These are phyloP conservation scores for Hyposoter didymator DNA, from an alignment of 2,888 invertebrate species.

Conservation along the genomic window DNA sequence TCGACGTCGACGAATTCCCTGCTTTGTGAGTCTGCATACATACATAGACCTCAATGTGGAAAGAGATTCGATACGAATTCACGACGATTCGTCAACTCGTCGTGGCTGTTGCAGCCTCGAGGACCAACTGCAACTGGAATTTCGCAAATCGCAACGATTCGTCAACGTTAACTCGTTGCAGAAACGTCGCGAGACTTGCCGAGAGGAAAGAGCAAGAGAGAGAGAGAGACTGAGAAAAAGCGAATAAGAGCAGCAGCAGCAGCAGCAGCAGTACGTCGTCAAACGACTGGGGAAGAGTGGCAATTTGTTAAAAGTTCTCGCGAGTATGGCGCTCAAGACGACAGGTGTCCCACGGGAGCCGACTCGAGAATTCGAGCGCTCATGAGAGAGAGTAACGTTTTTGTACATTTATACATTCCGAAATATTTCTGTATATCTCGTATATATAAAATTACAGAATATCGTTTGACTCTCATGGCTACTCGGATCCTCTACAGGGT, in stretches of 20 bases:
- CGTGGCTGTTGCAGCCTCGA: constrained; percentile 42
- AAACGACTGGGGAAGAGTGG: constrained; percentile 63
- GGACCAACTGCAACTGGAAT: constrained; percentile 56
- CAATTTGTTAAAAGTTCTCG: constrained; percentile 67
- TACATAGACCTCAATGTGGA: background rate
- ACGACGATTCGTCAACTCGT: constrained; percentile 62
- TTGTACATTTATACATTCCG: constrained; percentile 17
- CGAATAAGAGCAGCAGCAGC: constrained; percentile 19
- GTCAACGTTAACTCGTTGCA: constrained; percentile 64
- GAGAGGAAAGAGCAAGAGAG: constrained; percentile 14
- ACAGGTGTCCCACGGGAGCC: constrained; percentile 64
- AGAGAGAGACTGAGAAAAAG: constrained; percentile 13
- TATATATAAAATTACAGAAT: background rate
- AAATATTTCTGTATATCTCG: background rate
- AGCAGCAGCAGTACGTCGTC: constrained; percentile 51
- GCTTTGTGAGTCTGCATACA: background rate
- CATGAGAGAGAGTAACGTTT: constrained; percentile 55
- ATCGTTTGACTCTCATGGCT: constrained; percentile 1
- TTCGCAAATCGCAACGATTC: constrained; percentile 67
- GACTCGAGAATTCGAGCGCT: constrained; percentile 40
- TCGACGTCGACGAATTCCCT: constrained; percentile 57
- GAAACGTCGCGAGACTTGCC: constrained; percentile 38
- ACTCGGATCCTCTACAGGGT: background rate
- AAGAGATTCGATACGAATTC: constrained; percentile 58
- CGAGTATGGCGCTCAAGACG: constrained; percentile 56